Conservation (phyloP, 2,113 vertebrate genomes). For the rabbit (Oryctolagus cuniculus) region DNA sequence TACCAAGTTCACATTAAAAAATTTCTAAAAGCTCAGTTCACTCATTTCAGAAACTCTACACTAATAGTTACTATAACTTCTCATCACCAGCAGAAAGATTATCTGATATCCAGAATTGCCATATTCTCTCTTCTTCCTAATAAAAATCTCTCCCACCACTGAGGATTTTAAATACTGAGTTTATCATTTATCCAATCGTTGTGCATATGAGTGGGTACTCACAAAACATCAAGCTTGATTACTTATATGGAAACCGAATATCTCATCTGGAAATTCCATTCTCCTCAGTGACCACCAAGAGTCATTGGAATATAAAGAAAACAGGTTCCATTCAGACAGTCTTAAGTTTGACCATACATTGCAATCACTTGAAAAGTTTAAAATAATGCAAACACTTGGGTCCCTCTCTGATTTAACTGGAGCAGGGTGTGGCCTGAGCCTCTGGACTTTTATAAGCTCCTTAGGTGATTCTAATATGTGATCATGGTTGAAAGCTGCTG, state of each 20-base stretch:
- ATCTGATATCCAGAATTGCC: not conserved
- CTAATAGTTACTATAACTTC: not conserved
- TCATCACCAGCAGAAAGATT: not conserved
- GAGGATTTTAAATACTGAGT: not conserved
- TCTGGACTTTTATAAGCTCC: not conserved
- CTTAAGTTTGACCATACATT: no score
- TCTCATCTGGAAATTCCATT: not conserved
- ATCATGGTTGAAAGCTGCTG: not conserved
- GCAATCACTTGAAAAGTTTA: not conserved
- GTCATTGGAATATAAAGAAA: not conserved
- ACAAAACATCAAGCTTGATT: not conserved
- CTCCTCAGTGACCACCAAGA: not conserved
- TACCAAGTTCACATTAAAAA: slow-evolving; percentile 9
- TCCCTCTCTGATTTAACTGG: not conserved
- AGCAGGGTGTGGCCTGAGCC: no score
- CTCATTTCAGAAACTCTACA: not conserved
- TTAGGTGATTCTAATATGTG: not conserved
- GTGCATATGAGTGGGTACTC: not conserved
- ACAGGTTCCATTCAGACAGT: not conserved
- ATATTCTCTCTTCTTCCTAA: not conserved
- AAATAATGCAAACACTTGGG: not conserved
- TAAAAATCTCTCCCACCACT: not conserved
- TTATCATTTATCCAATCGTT: not conserved
- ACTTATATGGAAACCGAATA: not conserved
- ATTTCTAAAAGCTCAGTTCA: not conserved